Evolutionary conservation across 64 coral and sea anemone genomes (phyloP).

Genomic region (Montipora sp.): DNA sequence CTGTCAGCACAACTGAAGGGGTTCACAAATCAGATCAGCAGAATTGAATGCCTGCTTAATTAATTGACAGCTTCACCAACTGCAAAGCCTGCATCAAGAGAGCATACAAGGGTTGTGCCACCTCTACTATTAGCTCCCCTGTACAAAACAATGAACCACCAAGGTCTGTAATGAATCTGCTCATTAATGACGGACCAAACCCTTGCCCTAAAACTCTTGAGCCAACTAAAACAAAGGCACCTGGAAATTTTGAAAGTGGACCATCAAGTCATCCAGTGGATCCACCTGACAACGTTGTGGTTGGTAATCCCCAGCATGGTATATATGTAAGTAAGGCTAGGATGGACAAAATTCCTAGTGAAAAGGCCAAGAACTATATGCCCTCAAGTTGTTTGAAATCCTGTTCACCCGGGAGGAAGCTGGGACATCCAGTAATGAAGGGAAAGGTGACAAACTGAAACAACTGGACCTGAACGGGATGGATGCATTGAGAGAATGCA

Average conservation of each 20-base stretch:
- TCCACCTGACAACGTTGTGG: neutral
- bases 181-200: neutral
- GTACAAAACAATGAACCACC: neutral
- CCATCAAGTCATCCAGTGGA: slow-evolving; percentile 10
- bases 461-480: no score
- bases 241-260: neutral
- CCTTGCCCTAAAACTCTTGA: neutral
- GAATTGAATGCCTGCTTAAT: neutral
- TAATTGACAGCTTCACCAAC: slow-evolving; percentile 1
- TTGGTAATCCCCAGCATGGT: slow-evolving; percentile 7
- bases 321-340: slow-evolving; percentile 5
- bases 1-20: slow-evolving; percentile 23
- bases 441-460: no score
- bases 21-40: slow-evolving; percentile 3
- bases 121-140: neutral
- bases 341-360: neutral
- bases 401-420: no score
- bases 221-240: neutral
- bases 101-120: neutral
- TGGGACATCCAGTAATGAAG: no score
- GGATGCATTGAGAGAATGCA: no score
- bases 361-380: no score
- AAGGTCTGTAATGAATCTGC: neutral
- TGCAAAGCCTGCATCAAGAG: slow-evolving; percentile 21
- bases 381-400: no score